phyloP scores from a whole-genome alignment of 2,113 vertebrate species.

The Halcyon malimbica region DNA sequence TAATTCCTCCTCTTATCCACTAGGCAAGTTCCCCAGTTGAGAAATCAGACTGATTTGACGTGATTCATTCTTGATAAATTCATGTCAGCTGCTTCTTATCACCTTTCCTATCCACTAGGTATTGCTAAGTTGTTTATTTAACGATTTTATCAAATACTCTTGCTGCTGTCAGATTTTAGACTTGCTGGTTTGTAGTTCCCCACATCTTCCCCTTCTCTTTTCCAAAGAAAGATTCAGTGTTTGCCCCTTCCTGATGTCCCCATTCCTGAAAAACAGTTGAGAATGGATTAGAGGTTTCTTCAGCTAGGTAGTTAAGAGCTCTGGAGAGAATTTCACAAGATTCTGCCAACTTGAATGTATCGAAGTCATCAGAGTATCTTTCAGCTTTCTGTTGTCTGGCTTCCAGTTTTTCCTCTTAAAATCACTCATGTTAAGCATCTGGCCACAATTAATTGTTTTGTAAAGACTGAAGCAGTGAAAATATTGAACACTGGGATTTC shows the following conservation, averaged over 20 bases:
- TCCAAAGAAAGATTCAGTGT: rapidly evolving
- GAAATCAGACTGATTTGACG: background rate
- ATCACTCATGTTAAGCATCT: background rate
- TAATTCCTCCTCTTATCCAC: background rate
- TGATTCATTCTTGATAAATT: background rate
- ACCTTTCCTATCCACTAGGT: background rate
- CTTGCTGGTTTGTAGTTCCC: background rate
- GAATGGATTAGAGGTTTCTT: background rate
- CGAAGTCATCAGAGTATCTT: background rate
- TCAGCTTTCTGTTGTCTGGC: background rate
- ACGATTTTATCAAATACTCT: background rate
- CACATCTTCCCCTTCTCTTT: background rate
- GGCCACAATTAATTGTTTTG: background rate
- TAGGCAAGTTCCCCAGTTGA: background rate
- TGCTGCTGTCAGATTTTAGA: background rate
- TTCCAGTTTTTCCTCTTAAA: background rate
- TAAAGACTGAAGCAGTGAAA: background rate
- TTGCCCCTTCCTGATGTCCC: background rate
- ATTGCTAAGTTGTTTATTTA: background rate
- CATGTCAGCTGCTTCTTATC: background rate
- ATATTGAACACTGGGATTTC: background rate
- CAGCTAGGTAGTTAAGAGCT: background rate
- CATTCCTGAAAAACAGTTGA: background rate
- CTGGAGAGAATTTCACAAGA: background rate
- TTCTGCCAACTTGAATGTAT: background rate